phyloP scores from a whole-genome alignment of 2,888 invertebrate genomes.

The Phaonia tiefii region DNA sequence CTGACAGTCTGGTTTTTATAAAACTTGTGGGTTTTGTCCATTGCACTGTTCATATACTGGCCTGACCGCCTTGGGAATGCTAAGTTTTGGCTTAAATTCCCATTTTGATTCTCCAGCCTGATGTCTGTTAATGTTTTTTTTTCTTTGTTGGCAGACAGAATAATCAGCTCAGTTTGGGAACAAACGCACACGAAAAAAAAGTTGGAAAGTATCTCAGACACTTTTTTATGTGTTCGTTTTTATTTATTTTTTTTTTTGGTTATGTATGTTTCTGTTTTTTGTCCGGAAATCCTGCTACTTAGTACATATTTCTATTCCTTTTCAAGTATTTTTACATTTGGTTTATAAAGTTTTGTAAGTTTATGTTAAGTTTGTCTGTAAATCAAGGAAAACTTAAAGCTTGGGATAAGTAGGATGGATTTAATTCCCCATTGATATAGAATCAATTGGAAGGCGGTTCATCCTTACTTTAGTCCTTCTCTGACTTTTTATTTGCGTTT shows the following conservation, averaged over 20 bases:
- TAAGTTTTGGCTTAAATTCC: conserved; percentile 26
- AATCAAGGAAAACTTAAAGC: too few species aligned
- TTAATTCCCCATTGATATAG: too few species aligned
- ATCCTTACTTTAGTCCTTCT: too few species aligned
- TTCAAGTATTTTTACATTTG: too few species aligned
- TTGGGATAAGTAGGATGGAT: too few species aligned
- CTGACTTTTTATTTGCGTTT: too few species aligned
- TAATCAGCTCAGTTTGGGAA: conserved; percentile 28
- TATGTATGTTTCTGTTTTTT: too few species aligned
- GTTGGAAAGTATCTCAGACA: conserved; percentile 5
- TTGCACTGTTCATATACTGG: not conserved
- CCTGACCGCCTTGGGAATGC: conserved; percentile 44
- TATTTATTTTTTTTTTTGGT: too few species aligned
- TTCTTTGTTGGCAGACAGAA: conserved; percentile 6
- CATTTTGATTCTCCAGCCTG: conserved; percentile 20
- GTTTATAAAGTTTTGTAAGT: too few species aligned
- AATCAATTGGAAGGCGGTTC: too few species aligned
- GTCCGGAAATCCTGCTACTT: conserved; percentile 42
- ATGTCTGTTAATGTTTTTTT: conserved; percentile 45
- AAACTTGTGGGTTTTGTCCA: conserved; percentile 23
- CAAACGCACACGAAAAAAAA: conserved; percentile 7
- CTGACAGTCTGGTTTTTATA: conserved; percentile 42
- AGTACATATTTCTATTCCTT: too few species aligned
- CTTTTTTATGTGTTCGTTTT: not conserved
- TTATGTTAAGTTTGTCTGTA: too few species aligned